Base-by-base conservation (phyloP, 2,797 vertebrate species). In the Bradypodion ventrale region DNA sequence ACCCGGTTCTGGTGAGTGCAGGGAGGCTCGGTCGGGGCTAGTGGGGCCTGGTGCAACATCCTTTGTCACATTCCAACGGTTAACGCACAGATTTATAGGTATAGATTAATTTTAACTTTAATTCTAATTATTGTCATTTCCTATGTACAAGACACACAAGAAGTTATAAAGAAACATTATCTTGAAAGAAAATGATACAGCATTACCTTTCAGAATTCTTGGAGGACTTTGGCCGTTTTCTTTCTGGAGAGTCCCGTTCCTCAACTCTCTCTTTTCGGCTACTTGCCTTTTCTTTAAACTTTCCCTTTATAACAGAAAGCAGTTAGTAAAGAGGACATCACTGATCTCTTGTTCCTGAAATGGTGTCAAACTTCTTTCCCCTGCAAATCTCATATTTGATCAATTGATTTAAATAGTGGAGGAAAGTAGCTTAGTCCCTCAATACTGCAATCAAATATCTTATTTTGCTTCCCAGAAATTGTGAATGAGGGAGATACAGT, bases 241-340 rank as follows among this genome's bases (percentile, higher is more conserved):
- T 93, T 90, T 96, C 96, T 76, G 96, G 96, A 81, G 96, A 96
- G 86, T 96, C 94, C 85, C 93, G 90, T 91, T 93, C 93, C 37
- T 94, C 94, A 84, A 95, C 94, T 79, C 94, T 96, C 84, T 96
- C 96, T 85, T 92, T 96, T 82, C 91, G 85, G 69, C 96, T 96
- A 80, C 87, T 95, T 93, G 94, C 95, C 91, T 91, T 96, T 90
- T 96, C 96, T 93, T 96, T 96, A 78, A 94, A 95, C 46, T 83
- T 95, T 90, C 95, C 95, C 96, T 96, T 92, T 63, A 5, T 5
- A 92, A 88, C 35, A 90, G 69, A 93, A 84, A 90, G 70, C 65
- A 92, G 77, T 89, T 79, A 88, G 42, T 70, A 83, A 0, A 8
- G 44, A 60, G 92, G 40, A 68, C 42, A 84, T 0, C 19, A 69